These are phyloP conservation scores for Gallinago stenura DNA, from an alignment of 2,797 vertebrate genomes.

Conservation along the genomic window DNA sequence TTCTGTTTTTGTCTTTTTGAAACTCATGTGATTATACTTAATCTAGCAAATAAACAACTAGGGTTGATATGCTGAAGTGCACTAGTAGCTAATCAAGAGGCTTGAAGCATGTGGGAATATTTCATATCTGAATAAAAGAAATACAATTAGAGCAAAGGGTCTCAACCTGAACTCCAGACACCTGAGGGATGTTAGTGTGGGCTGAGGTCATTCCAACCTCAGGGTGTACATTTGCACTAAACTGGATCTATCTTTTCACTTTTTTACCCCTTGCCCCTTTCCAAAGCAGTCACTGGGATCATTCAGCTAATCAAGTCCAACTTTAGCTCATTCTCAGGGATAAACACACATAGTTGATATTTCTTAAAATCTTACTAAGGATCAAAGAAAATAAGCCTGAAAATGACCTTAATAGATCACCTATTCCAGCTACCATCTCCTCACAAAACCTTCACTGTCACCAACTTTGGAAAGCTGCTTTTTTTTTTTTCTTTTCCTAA, in stretches of 20 bases:
- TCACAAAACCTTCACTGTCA: background rate
- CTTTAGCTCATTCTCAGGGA: background rate
- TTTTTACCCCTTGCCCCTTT: background rate
- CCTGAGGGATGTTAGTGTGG: no score
- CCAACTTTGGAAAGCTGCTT: background rate
- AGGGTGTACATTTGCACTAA: background rate
- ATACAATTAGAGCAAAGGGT: background rate
- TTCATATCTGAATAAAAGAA: background rate
- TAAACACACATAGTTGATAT: background rate
- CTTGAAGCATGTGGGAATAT: background rate
- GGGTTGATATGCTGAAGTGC: background rate
- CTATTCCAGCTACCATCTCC: background rate
- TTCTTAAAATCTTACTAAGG: background rate
- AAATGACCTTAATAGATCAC: background rate
- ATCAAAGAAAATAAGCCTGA: background rate
- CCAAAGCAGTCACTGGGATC: background rate
- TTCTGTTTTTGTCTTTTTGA: background rate
- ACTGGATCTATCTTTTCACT: background rate
- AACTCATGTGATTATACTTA: background rate
- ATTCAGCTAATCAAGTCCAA: background rate
- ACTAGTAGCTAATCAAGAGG: background rate
- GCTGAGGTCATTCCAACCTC: background rate
- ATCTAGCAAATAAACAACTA: background rate
- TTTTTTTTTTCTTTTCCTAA: background rate
- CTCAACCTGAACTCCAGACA: background rate